Percentiles rank a stretch among this genome's conserved stretches.
phyloP scores from a whole-genome alignment of 1,140 invertebrate species.

The Venturia canescens region DNA sequence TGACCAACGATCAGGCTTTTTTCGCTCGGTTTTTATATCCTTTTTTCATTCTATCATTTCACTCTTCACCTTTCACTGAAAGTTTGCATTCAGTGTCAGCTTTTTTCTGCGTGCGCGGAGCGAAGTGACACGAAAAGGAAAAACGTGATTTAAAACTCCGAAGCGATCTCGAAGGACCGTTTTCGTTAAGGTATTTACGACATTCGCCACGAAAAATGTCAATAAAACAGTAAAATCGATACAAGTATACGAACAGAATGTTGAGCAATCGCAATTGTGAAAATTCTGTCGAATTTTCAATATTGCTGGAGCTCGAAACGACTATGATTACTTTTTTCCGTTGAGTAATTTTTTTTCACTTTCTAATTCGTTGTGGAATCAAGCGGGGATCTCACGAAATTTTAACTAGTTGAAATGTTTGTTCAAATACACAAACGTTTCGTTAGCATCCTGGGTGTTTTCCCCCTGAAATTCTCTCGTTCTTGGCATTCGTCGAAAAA shows the following conservation, averaged over 20 bases:
- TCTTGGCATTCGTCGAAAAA: slow-evolving; percentile 5
- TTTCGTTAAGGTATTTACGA: slow-evolving; percentile 29
- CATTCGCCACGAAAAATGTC: slow-evolving; percentile 7
- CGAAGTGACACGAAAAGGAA: background rate
- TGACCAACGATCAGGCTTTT: background rate
- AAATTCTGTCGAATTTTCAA: too few species aligned
- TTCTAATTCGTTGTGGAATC: background rate
- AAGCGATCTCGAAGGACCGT: slow-evolving; percentile 16
- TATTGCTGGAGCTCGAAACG: too few species aligned
- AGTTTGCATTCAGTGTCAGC: background rate
- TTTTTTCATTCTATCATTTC: background rate
- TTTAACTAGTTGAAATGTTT: slow-evolving; percentile 9
- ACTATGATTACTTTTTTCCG: background rate
- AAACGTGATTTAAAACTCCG: slow-evolving; percentile 10
- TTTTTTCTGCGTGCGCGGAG: background rate
- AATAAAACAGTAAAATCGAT: background rate
- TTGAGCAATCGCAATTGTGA: too few species aligned
- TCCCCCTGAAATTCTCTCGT: background rate
- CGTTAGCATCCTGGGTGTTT: background rate
- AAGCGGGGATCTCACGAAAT: background rate
- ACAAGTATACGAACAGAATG: background rate
- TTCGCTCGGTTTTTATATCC: background rate
- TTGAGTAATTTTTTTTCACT: too few species aligned
- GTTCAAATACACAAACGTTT: slow-evolving; percentile 3
- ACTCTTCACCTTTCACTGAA: background rate